phyloP scores from a whole-genome alignment of 2,797 vertebrate species.

The Netta rufina region DNA sequence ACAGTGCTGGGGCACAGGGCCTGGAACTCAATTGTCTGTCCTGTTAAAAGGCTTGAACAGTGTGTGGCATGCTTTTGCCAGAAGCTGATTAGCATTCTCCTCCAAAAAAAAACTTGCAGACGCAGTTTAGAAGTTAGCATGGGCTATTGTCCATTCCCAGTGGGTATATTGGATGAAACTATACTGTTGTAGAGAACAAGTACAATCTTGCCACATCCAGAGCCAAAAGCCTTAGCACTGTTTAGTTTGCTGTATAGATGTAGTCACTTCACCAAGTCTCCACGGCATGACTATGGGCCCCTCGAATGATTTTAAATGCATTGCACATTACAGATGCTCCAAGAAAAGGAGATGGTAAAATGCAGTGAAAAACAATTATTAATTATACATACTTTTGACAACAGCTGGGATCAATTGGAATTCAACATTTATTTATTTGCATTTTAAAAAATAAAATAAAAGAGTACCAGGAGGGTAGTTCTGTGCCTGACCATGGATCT shows the following conservation, averaged over 20 bases:
- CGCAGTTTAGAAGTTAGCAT: neutral
- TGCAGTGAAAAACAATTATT: neutral
- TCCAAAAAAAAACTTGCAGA: fast-evolving
- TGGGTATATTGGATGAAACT: neutral
- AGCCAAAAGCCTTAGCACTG: neutral
- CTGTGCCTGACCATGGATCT: neutral
- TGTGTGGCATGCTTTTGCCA: neutral
- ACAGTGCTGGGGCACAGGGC: neutral
- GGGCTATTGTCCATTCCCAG: neutral
- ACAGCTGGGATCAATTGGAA: neutral
- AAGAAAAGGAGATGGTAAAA: neutral
- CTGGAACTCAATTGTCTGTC: neutral
- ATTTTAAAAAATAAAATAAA: neutral
- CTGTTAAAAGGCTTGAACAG: neutral
- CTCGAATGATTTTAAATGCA: neutral
- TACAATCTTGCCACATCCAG: neutral
- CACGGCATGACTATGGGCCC: neutral
- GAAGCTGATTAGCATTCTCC: neutral
- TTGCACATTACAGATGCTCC: neutral
- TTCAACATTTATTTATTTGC: neutral
- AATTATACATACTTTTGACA: neutral
- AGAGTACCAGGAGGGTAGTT: neutral
- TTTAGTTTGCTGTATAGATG: neutral
- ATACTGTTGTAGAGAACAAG: neutral
- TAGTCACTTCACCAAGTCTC: neutral